Conservation (phyloP, 2,888 invertebrate species). For the Nebria brevicollis region DNA sequence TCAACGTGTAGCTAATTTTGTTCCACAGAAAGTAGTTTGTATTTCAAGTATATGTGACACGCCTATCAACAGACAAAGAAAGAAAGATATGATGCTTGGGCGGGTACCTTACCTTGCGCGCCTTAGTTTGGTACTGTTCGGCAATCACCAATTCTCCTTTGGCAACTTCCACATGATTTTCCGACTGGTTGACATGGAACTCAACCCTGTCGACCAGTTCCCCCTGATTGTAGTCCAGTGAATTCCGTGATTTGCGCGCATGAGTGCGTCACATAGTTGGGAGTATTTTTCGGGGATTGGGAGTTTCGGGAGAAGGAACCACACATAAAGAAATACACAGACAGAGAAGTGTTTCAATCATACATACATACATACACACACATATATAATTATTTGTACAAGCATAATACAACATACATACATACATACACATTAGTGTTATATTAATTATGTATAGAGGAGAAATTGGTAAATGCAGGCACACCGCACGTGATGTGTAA, state of each 20-base stretch:
- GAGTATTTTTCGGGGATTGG: slow-evolving; percentile 22
- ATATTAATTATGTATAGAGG: background rate
- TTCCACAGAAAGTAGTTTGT: background rate
- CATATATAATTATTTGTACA: background rate
- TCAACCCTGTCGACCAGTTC: slow-evolving; percentile 95
- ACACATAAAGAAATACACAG: slow-evolving; percentile 34
- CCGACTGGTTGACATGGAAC: slow-evolving; percentile 89
- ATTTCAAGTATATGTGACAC: slow-evolving; percentile 9
- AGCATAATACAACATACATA: background rate
- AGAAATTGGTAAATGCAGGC: slow-evolving; percentile 23
- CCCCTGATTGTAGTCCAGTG: slow-evolving; percentile 70
- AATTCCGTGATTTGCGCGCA: slow-evolving; percentile 44
- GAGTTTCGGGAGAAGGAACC: slow-evolving; percentile 33
- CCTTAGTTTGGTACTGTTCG: slow-evolving; percentile 84
- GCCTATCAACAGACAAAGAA: background rate
- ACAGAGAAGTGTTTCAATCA: slow-evolving; percentile 3
- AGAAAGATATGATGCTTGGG: slow-evolving; percentile 4
- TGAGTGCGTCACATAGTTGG: slow-evolving; percentile 15
- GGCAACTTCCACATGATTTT: slow-evolving; percentile 85
- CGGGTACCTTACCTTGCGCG: slow-evolving; percentile 80
- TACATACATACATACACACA: slow-evolving; percentile 19
- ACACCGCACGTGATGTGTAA: slow-evolving; percentile 31
- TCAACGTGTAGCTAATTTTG: too few species aligned
- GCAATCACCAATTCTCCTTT: slow-evolving; percentile 82
- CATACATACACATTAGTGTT: slow-evolving; percentile 27